phyloP scores from a whole-genome alignment of 2,113 vertebrate genomes.

The Malurus elegans region DNA sequence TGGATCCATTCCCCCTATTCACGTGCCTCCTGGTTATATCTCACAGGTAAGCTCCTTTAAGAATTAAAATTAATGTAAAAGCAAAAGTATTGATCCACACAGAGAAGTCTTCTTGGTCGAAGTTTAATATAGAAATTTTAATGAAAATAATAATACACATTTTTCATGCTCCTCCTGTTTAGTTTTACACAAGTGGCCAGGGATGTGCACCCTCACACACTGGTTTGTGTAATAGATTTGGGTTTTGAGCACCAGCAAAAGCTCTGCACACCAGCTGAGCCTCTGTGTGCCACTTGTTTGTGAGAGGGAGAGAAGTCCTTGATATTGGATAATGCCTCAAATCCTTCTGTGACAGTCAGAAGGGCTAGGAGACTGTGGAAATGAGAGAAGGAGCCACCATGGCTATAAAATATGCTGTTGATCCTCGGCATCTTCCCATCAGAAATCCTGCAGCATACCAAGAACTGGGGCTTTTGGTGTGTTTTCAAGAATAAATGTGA shows the following conservation, averaged over 20 bases:
- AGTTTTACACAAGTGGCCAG: neutral
- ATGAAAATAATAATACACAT: neutral
- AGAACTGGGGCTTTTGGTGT: neutral
- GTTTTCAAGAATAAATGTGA: neutral
- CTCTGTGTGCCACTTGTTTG: neutral
- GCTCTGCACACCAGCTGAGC: neutral
- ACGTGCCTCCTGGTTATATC: slow-evolving; percentile 97
- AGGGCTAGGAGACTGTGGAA: neutral
- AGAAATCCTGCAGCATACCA: neutral
- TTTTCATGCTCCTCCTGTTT: neutral
- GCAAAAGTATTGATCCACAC: neutral
- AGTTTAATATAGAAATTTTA: neutral
- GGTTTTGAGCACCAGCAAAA: neutral
- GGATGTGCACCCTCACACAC: neutral
- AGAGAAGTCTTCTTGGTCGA: neutral
- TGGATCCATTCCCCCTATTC: slow-evolving; percentile 96
- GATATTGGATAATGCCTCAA: neutral
- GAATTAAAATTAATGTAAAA: neutral
- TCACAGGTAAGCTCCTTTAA: slow-evolving; percentile 84
- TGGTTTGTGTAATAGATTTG: rapidly evolving
- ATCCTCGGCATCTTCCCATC: neutral
- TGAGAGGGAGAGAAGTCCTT: neutral
- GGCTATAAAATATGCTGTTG: neutral
- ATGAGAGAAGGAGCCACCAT: neutral
- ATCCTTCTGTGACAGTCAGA: neutral